Conservation (phyloP, 2,113 vertebrate genomes). For the Pantherophis guttatus region DNA sequence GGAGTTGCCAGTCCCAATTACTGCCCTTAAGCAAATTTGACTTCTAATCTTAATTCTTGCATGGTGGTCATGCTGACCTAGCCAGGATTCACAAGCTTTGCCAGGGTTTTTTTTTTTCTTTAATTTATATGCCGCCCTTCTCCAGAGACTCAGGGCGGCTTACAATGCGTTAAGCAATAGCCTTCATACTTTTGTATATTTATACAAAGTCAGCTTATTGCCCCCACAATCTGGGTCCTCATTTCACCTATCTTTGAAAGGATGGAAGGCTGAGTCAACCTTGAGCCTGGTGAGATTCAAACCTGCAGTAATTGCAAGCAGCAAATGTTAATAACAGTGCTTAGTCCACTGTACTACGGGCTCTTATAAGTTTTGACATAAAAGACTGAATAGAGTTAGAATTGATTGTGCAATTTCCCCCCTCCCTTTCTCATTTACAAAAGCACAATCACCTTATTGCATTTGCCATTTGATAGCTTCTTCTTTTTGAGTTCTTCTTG, state of each 20-base stretch:
- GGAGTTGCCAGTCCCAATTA: background rate
- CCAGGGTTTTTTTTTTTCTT: background rate
- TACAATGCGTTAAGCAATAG: no score
- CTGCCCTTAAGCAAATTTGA: background rate
- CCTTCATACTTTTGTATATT: no score
- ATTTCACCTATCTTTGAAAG: no score
- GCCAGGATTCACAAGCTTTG: conserved; percentile 8
- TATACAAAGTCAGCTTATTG: no score
- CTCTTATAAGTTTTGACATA: background rate
- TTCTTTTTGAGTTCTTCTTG: conserved; percentile 22
- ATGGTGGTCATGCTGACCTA: conserved; percentile 47
- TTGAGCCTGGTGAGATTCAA: no score
- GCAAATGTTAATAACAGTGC: no score
- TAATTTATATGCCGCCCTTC: no score
- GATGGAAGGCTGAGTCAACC: no score
- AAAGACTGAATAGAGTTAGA: conserved; percentile 50
- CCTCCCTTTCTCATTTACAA: conserved; percentile 20
- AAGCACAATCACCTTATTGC: conserved; percentile 51
- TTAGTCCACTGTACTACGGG: no score
- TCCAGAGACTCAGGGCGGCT: no score
- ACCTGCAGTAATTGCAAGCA: no score
- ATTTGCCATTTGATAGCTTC: background rate
- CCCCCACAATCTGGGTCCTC: no score
- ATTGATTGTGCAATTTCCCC: conserved; percentile 51
- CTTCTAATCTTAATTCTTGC: conserved; percentile 6